Base-by-base conservation (phyloP, 1,140 invertebrate genomes). In the Glomeris maerens region DNA sequence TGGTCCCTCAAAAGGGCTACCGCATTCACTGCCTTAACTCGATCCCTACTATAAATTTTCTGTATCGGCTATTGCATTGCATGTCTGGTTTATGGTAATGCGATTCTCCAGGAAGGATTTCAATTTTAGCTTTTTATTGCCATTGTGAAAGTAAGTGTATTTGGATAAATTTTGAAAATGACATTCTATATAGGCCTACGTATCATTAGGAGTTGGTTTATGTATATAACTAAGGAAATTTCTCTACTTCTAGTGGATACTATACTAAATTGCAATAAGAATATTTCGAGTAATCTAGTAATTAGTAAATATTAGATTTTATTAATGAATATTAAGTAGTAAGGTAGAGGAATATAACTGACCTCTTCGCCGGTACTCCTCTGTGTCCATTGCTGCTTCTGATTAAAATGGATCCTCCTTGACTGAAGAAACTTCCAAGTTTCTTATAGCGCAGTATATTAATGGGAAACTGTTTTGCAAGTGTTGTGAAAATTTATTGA, bases 51-150 rank as follows among this genome's bases (percentile, higher is more conserved):
- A 7, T 14, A 14, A 14, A 14, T 23, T 44, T 7, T 14, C 83
- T 63, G 87, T 88, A 47, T 84, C 84, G 27, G 17, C 4, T 21
- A 46, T 52, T 52, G 21, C 45, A 42, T 22, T 44, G 26, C 14
- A 26, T 31, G n/a, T 21, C 23, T 41, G 14, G 25, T 28, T 41
- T 41, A n/a, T 40, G 4, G 26, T 5, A 22, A 48, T 36, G 13
- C 10, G 5, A 23, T 53, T 45, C 7, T 20, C 7, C 25, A 13
- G 5, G 31, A 49, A n/a, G 47, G 47, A 45, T 49, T 54, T 28
- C 26, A 55, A 39, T 48, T n/a, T n/a, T n/a, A n/a, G n/a, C n/a
- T n/a, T n/a, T n/a, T n/a, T n/a, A n/a, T n/a, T n/a, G n/a, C n/a
- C n/a, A n/a, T n/a, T n/a, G n/a, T n/a, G n/a, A n/a, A n/a, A n/a